phyloP scores from a whole-genome alignment of 2,113 vertebrate genomes.

The Typhlomys cinereus region DNA sequence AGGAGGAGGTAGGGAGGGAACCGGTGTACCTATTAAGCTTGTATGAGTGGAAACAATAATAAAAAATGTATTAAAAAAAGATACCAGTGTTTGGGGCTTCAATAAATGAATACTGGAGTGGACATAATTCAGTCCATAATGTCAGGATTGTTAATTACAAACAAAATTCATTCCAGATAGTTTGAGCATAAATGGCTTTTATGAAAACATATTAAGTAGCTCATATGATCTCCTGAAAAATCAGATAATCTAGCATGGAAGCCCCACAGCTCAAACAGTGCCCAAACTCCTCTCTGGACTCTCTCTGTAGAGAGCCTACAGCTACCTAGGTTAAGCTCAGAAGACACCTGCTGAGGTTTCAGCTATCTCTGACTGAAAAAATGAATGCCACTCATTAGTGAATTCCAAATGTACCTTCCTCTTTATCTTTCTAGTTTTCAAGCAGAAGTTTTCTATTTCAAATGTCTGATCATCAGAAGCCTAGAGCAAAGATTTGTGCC shows the following conservation, averaged over 20 bases:
- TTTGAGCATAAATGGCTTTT: constrained; percentile 12
- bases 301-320: neutral
- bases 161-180: neutral
- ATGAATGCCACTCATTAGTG: neutral
- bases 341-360: neutral
- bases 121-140: neutral
- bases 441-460: neutral
- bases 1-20: too few relatives aligned
- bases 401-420: neutral
- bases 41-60: too few relatives aligned
- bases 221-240: neutral
- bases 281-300: neutral
- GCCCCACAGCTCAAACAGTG: neutral
- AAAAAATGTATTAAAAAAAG: too few relatives aligned
- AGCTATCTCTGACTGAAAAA: neutral
- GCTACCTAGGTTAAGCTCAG: neutral
- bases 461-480: neutral
- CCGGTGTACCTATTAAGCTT: too few relatives aligned
- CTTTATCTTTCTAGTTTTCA: neutral
- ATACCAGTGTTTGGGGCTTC: neutral
- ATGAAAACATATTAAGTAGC: neutral
- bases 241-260: neutral
- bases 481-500: neutral
- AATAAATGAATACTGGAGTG: neutral
- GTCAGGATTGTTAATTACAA: neutral